A percentile compares a stretch with the other conserved stretches of the same genome.
phyloP scores from a whole-genome alignment of 2,888 invertebrate species.

The Gryllus longicercus region DNA sequence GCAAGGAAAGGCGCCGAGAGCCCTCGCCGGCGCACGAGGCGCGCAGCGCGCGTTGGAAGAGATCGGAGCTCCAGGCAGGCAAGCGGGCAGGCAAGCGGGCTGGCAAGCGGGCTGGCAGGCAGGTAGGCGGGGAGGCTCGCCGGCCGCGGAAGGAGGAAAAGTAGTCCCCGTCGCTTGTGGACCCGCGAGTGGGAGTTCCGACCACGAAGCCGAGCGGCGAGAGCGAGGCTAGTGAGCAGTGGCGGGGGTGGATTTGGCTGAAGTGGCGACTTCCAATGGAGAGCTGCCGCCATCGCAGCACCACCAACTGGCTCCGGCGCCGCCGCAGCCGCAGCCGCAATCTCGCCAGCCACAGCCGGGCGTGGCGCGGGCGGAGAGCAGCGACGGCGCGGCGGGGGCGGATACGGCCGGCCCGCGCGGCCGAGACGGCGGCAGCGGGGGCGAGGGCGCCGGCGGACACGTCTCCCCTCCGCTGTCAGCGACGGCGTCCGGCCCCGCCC shows the following conservation, averaged over 20 bases:
- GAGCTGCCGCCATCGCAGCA: neutral
- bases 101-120: too few species aligned
- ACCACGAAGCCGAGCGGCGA: neutral
- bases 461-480: too few species aligned
- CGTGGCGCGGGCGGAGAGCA: too few species aligned
- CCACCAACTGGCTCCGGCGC: neutral
- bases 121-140: too few species aligned
- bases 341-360: neutral
- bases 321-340: neutral
- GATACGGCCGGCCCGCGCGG: neutral
- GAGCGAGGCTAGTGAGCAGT: neutral
- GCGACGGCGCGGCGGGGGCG: neutral
- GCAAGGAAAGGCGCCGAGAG: too few species aligned
- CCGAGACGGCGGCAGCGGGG: neutral
- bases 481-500: neutral
- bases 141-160: too few species aligned
- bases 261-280: constrained; percentile 1
- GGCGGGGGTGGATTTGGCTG: neutral
- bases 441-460: neutral
- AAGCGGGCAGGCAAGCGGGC: too few species aligned
- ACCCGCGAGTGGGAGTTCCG: neutral
- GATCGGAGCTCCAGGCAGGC: too few species aligned
- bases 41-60: too few species aligned
- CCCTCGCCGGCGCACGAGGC: too few species aligned
- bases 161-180: too few species aligned